Evolutionary conservation across 2,888 invertebrate genomes (phyloP).

Genomic region (Epirrhoe tristata): DNA sequence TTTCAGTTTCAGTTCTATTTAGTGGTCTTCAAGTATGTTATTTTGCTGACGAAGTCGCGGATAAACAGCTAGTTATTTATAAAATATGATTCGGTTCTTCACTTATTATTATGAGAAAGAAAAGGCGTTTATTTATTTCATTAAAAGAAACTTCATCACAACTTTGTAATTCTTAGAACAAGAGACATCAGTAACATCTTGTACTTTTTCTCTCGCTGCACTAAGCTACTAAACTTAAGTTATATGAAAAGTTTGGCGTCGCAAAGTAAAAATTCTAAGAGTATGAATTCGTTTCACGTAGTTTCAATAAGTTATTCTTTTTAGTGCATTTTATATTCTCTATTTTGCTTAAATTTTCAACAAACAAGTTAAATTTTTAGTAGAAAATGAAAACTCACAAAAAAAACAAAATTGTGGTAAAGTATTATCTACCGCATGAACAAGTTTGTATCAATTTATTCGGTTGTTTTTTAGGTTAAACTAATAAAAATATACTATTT

Average conservation of each 20-base stretch:
- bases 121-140: too few species aligned
- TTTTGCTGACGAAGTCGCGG: too few species aligned
- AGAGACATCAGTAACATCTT: conserved; percentile 3
- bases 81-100: too few species aligned
- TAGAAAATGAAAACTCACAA: neutral
- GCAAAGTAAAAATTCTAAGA: conserved; percentile 8
- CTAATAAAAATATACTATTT: too few species aligned
- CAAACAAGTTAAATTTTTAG: neutral
- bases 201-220: neutral
- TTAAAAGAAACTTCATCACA: neutral
- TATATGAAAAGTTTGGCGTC: conserved; percentile 12
- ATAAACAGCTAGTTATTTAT: too few species aligned
- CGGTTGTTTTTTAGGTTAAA: too few species aligned
- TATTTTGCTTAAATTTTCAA: neutral
- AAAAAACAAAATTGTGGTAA: too few species aligned
- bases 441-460: too few species aligned
- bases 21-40: too few species aligned
- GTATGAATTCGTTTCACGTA: conserved; percentile 14
- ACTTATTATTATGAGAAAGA: too few species aligned
- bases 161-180: conserved; percentile 5
- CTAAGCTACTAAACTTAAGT: conserved; percentile 12
- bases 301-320: conserved; percentile 5
- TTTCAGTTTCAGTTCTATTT: too few species aligned
- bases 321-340: neutral
- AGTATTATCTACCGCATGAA: too few species aligned